These are phyloP conservation scores for Mormoops blainvillei DNA, from an alignment of 2,113 vertebrate genomes.

Conservation along the genomic window DNA sequence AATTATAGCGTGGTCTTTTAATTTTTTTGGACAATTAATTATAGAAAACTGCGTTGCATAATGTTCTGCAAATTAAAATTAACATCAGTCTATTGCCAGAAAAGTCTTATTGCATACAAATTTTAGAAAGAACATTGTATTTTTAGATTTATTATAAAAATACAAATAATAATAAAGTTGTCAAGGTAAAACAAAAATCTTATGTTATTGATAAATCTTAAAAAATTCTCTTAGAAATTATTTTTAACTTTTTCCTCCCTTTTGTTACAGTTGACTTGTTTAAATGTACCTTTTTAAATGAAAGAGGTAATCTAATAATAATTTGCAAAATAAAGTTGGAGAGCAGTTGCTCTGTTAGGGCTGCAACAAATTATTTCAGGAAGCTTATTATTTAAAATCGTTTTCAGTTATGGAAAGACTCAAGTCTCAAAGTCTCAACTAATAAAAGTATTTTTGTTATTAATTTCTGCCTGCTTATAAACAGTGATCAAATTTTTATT, in stretches of 20 bases:
- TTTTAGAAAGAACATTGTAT: background rate
- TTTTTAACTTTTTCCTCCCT: background rate
- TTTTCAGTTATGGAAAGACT: conserved; percentile 31
- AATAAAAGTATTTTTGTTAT: conserved; percentile 53
- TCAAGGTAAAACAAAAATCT: background rate
- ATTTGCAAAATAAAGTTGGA: conserved; percentile 22
- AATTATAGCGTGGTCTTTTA: background rate
- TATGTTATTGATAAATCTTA: background rate
- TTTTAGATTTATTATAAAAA: background rate
- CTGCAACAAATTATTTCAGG: background rate
- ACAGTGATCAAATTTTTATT: conserved; percentile 58
- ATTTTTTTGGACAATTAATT: background rate
- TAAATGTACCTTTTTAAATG: background rate
- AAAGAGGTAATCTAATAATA: background rate
- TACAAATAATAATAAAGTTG: background rate
- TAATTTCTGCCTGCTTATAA: conserved; percentile 54
- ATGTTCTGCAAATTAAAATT: background rate
- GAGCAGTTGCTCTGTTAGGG: background rate
- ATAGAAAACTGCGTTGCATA: background rate
- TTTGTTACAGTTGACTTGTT: background rate
- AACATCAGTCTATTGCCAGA: background rate
- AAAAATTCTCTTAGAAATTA: background rate
- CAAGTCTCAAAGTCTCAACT: conserved; percentile 45
- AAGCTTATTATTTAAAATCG: background rate
- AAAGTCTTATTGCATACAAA: background rate